A percentile compares a stretch with the other conserved stretches of the same genome.
Evolutionary conservation across 2,113 vertebrate species (phyloP).

Genomic region (Syrrhaptes paradoxus): DNA sequence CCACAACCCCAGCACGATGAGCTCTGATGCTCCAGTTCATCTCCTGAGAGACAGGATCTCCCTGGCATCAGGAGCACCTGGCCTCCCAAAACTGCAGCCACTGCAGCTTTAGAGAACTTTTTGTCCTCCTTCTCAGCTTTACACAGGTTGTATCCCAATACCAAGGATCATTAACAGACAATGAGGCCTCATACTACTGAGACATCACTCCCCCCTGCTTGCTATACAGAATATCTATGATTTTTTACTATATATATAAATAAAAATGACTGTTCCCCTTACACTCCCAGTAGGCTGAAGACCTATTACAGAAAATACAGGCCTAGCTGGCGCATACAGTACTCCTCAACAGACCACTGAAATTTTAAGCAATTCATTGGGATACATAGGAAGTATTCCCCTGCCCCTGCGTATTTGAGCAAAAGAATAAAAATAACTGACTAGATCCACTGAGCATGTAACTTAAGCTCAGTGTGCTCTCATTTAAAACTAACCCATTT

Average conservation of each 20-base stretch:
- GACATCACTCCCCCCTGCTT: neutral
- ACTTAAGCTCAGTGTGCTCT: neutral
- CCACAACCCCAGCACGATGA: accelerated
- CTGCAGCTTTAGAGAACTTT: neutral
- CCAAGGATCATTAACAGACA: neutral
- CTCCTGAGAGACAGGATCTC: neutral
- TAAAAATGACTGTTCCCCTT: neutral
- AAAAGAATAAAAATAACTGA: constrained; percentile 24
- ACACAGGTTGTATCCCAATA: neutral
- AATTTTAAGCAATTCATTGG: neutral
- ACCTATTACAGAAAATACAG: neutral
- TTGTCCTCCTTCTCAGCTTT: neutral
- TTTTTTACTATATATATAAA: no score
- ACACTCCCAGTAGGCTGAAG: neutral
- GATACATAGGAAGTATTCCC: neutral
- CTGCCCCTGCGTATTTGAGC: neutral
- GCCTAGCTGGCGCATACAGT: neutral
- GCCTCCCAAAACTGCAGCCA: accelerated
- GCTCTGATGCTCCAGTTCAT: accelerated
- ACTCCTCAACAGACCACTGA: neutral
- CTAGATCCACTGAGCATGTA: neutral
- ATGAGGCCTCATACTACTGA: accelerated
- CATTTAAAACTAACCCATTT: constrained; percentile 32
- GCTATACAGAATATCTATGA: neutral
- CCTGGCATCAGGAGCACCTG: neutral